These are phyloP conservation scores for Nannobrachium achirus DNA, from an alignment of 2,113 vertebrate genomes.

Conservation along the genomic window DNA sequence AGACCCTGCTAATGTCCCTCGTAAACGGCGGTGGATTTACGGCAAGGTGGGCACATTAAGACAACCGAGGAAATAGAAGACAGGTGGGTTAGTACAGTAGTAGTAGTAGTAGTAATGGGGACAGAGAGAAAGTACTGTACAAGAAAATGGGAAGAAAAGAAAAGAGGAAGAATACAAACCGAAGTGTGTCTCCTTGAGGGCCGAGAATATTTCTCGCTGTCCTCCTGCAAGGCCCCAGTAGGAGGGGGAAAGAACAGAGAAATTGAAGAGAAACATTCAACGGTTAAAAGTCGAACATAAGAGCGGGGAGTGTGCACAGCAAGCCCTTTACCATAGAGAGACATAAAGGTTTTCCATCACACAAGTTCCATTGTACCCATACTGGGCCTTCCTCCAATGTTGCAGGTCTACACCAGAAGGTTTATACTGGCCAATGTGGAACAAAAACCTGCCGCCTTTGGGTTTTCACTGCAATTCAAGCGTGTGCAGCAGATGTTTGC, in stretches of 20 bases:
- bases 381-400: neutral
- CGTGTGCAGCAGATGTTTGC: too few species aligned
- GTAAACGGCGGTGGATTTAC: too few species aligned
- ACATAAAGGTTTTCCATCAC: neutral
- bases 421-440: too few species aligned
- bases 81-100: neutral
- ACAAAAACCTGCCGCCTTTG: too few species aligned
- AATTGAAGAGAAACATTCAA: neutral
- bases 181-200: conserved; percentile 87
- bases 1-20: too few species aligned
- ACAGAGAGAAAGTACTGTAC: neutral
- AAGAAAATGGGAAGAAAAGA: neutral
- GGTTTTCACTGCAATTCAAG: too few species aligned
- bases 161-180: conserved; percentile 82
- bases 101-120: neutral
- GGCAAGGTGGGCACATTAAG: too few species aligned
- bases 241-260: conserved; percentile 50
- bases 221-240: conserved; percentile 83
- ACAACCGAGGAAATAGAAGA: neutral
- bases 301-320: neutral
- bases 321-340: neutral
- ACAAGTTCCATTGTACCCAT: neutral
- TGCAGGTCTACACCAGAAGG: too few species aligned
- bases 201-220: conserved; percentile 90
- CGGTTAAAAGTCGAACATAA: conserved; percentile 17